phyloP scores from a whole-genome alignment of 2,888 invertebrate genomes.

The Fabriciana adippe region DNA sequence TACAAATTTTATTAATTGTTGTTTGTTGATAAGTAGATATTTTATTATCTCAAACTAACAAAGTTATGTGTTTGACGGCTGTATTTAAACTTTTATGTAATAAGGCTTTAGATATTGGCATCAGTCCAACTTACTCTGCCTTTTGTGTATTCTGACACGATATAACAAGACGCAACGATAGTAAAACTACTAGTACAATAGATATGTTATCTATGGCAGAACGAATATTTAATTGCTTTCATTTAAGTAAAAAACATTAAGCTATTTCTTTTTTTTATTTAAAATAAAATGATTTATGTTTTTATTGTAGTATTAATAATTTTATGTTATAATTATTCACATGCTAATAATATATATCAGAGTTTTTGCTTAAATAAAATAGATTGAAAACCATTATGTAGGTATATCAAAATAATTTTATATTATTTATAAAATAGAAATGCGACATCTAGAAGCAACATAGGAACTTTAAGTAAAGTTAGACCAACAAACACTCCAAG shows the following conservation, averaged over 20 bases:
- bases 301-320: too few relatives aligned
- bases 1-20: too few relatives aligned
- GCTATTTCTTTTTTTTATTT: too few relatives aligned
- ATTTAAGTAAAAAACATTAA: too few relatives aligned
- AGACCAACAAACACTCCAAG: not conserved
- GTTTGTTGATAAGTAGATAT: too few relatives aligned
- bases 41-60: conserved; percentile 16
- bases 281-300: too few relatives aligned
- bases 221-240: not conserved
- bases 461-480: not conserved
- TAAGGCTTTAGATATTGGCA: conserved; percentile 29
- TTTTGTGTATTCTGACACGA: conserved; percentile 16
- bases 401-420: too few relatives aligned
- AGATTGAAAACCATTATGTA: too few relatives aligned
- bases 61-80: conserved; percentile 27
- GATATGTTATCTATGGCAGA: not conserved
- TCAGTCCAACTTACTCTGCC: conserved; percentile 25
- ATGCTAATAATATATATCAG: too few relatives aligned
- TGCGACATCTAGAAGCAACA: conserved; percentile 3
- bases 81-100: conserved; percentile 33
- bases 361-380: too few relatives aligned
- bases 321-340: too few relatives aligned
- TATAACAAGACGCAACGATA: conserved; percentile 16
- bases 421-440: not conserved
- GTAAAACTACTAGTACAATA: not conserved